Evolutionary conservation across 1,140 invertebrate genomes (phyloP), one percentile per base, ranked within the genome.

Genomic region (Laodelphax striatellus): DNA sequence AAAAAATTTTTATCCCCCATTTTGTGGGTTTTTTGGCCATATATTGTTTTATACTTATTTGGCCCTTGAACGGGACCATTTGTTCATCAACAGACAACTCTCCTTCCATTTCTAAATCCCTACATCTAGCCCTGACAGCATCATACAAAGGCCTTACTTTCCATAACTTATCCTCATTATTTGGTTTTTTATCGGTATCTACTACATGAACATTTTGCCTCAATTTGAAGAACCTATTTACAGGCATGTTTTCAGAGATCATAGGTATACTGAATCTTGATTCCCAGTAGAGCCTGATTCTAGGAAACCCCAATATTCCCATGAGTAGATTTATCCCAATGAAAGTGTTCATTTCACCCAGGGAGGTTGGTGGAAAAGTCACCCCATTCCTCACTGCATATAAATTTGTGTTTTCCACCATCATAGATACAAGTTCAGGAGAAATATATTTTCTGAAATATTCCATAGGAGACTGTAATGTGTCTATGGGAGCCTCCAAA

Each of bases 1-100:
- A 11, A 58, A 62, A 60, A 16, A 60, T 34, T 58, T 62, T 58
- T 6, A 62, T 58, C n/a, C 61, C 61, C 56, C 56, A 62, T 38
- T 55, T 55, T 10, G 34, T 28, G 14, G 61, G 61, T 42, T 62
- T 58, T n/a, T 34, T 55, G 8, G 31, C 38, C 28, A 55, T 55
- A n/a, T 55, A 55, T 38, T 55, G 54, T 34, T 21, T 58, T 13
- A 50, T 42, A 38, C 16, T 31, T 9, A 60, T 43, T 14, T 62
- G 21, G 0, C 60, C 42, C 14, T 43, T 19, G 52, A 62, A 62
- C 9, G 60, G 60, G 8, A 62, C 21, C 22, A 62, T 62, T 22
- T 62, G 60, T 22, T 62, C 60, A 50, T 62, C 55, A 58, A 59
- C 46, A 16, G 10, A 44, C n/a, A 62, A 31, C 28, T 60, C 28